Percentiles rank a stretch among this genome's conserved stretches.
These are phyloP conservation scores for Pseudococcus viburni DNA, from an alignment of 2,888 invertebrate genomes.

Conservation along the genomic window DNA sequence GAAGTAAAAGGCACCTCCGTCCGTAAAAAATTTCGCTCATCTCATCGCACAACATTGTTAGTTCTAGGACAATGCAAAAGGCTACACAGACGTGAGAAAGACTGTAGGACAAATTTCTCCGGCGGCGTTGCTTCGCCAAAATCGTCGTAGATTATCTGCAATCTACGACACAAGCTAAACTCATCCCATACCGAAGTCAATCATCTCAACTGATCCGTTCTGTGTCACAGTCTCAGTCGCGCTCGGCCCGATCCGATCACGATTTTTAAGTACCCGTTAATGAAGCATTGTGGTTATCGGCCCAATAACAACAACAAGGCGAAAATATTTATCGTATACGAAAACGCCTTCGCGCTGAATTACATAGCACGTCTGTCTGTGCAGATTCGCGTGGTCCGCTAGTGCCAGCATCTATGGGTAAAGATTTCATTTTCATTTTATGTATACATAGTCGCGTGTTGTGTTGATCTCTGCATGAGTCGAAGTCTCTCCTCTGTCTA, in stretches of 20 bases:
- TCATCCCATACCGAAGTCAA: not conserved
- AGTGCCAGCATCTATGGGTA: no score
- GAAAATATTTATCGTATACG: not conserved
- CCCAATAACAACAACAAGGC: not conserved
- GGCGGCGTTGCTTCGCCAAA: not conserved
- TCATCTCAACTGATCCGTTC: not conserved
- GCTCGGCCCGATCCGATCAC: not conserved
- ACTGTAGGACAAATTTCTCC: not conserved
- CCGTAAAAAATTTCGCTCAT: not conserved
- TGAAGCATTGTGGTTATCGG: not conserved
- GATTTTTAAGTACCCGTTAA: not conserved
- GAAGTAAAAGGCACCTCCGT: not conserved
- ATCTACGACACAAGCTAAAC: not conserved
- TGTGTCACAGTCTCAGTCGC: not conserved
- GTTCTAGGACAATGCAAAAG: no score
- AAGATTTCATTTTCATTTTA: no score
- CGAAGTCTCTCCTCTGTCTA: no score
- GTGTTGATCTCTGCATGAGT: no score
- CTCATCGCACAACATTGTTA: not conserved
- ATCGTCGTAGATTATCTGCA: not conserved
- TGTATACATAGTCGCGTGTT: no score
- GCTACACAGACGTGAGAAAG: not conserved
- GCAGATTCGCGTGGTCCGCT: not conserved
- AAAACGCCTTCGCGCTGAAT: not conserved
- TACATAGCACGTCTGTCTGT: not conserved